These are phyloP conservation scores for Pollenia amentaria DNA, from an alignment of 2,888 invertebrate species.

Conservation along the genomic window DNA sequence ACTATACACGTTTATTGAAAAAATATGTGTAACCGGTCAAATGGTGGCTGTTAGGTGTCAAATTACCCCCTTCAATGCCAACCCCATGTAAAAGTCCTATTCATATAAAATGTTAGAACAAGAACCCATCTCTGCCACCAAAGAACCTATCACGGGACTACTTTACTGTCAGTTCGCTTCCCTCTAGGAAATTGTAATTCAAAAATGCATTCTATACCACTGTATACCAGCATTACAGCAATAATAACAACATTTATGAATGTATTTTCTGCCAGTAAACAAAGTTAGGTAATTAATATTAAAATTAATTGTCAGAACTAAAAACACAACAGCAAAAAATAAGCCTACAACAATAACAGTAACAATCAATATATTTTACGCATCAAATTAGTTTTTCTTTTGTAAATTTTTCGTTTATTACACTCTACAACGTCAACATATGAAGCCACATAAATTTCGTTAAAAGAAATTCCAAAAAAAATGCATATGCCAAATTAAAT, in stretches of 20 bases:
- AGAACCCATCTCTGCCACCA: too few species aligned
- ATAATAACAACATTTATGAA: constrained; percentile 2
- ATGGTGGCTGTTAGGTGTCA: too few species aligned
- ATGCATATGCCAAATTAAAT: too few species aligned
- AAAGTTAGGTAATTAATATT: constrained; percentile 56
- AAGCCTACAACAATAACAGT: not conserved
- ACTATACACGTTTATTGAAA: too few species aligned
- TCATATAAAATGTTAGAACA: too few species aligned
- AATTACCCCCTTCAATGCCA: too few species aligned
- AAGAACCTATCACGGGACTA: too few species aligned
- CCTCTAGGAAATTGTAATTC: too few species aligned
- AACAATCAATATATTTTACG: constrained; percentile 9
- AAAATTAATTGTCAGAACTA: constrained; percentile 51
- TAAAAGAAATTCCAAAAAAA: not conserved
- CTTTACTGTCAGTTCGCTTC: too few species aligned
- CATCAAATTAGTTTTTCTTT: constrained; percentile 14
- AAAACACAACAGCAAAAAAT: constrained; percentile 12
- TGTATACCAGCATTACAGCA: not conserved
- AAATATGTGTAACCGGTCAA: too few species aligned
- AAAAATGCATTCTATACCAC: not conserved
- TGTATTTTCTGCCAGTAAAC: constrained; percentile 11
- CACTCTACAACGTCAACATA: not conserved
- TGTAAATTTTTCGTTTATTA: not conserved
- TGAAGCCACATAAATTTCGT: constrained; percentile 32
- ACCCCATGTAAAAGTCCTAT: too few species aligned